These are phyloP conservation scores for Cheilosia vulpina DNA, from an alignment of 2,888 invertebrate species.

Conservation along the genomic window DNA sequence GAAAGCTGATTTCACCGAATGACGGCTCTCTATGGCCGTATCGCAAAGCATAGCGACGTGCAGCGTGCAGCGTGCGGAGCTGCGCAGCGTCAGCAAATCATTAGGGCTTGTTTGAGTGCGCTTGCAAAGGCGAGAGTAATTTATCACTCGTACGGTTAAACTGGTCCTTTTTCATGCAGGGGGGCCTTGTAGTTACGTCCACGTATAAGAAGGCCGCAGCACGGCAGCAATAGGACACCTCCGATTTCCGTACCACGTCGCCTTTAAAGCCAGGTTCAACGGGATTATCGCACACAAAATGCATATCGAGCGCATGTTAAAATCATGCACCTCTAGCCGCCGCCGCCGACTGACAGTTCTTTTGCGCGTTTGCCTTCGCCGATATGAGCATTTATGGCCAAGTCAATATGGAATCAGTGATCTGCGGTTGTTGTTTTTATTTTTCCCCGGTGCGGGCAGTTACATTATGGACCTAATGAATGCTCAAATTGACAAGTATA, in stretches of 20 bases:
- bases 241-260: conserved; percentile 46
- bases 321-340: conserved; percentile 55
- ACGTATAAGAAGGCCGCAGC: conserved; percentile 31
- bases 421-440: conserved; percentile 8
- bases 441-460: conserved; percentile 10
- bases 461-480: conserved; percentile 59
- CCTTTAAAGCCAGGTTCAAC: conserved; percentile 64
- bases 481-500: conserved; percentile 67
- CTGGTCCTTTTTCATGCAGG: conserved; percentile 59
- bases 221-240: conserved; percentile 68
- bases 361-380: conserved; percentile 51
- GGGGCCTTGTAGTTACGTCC: conserved; percentile 31
- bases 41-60: conserved; percentile 45
- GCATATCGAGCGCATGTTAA: conserved; percentile 65
- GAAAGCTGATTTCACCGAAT: conserved; percentile 57
- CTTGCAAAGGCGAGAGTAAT: conserved; percentile 67
- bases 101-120: conserved; percentile 73
- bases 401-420: conserved; percentile 62
- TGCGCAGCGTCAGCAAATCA: conserved; percentile 69
- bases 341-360: conserved; percentile 43
- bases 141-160: conserved; percentile 67
- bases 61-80: not conserved
- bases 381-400: conserved; percentile 61
- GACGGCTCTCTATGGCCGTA: conserved; percentile 30
- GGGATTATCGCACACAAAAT: conserved; percentile 68